These are phyloP conservation scores for Drosophila tanythrix DNA, from an alignment of 2,888 invertebrate species.

Conservation along the genomic window DNA sequence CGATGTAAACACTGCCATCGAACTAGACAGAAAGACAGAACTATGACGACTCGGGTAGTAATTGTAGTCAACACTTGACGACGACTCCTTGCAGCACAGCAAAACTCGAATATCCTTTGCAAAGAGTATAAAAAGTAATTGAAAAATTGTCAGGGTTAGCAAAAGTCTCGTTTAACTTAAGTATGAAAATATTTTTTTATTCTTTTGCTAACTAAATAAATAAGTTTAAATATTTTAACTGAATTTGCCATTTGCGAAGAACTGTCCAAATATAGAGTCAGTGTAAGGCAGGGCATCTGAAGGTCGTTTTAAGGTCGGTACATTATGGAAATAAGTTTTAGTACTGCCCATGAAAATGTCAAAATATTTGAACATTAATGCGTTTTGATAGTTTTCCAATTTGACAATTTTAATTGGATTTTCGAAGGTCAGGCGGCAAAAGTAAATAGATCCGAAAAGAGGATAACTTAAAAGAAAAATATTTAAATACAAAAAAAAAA, in stretches of 20 bases:
- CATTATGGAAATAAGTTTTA: conserved; percentile 13
- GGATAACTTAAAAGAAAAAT: conserved; percentile 12
- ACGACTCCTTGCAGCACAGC: background rate
- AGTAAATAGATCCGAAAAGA: conserved; percentile 15
- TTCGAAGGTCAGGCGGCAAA: conserved; percentile 15
- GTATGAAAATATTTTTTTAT: background rate
- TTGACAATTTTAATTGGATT: conserved; percentile 61
- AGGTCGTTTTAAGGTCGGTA: background rate
- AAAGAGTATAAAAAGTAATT: background rate
- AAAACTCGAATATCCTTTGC: background rate
- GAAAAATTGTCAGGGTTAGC: background rate
- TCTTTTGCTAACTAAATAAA: background rate
- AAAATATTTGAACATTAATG: conserved; percentile 43
- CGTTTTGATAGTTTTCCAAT: conserved; percentile 58
- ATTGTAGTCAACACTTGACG: background rate
- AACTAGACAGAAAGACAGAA: background rate
- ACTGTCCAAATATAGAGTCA: background rate
- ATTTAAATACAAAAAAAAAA: conserved; percentile 5
- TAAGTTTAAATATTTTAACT: background rate
- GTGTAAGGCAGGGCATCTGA: conserved; percentile 1
- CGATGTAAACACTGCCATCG: no score
- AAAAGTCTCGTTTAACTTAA: background rate
- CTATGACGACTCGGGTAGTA: background rate
- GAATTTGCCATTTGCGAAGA: background rate
- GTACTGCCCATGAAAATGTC: conserved; percentile 52